phyloP scores from a whole-genome alignment of 2,888 invertebrate genomes.

The Chironomus tentans region DNA sequence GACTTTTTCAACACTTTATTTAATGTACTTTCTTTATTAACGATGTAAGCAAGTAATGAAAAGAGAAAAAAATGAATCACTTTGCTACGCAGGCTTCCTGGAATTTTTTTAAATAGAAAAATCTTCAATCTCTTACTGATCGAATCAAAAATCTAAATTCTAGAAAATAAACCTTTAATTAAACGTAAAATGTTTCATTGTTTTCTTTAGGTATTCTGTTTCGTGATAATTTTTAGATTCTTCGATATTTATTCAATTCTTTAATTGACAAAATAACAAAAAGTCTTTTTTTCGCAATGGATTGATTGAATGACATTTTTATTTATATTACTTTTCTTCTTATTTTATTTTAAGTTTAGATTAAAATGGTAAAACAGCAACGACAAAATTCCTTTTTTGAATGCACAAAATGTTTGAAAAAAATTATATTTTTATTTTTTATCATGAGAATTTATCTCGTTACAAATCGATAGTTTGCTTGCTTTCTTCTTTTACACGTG shows the following conservation, averaged over 20 bases:
- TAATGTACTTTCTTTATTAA: neutral
- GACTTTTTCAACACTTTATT: conserved; percentile 22
- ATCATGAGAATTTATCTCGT: conserved; percentile 23
- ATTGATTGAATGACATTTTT: conserved; percentile 1
- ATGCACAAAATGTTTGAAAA: neutral
- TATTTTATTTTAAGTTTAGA: neutral
- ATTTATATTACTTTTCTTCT: neutral
- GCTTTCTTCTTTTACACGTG: conserved; percentile 7
- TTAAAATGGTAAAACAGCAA: neutral
- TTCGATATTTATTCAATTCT: neutral
- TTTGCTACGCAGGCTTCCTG: conserved; percentile 8
- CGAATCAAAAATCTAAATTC: neutral
- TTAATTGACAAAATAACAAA: conserved; percentile 12
- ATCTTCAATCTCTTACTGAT: conserved; percentile 1
- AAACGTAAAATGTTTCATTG: neutral
- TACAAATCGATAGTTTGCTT: conserved; percentile 13
- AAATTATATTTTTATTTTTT: neutral
- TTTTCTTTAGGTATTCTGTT: neutral
- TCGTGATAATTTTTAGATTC: conserved; percentile 16
- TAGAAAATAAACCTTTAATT: neutral
- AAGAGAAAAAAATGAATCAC: conserved; percentile 10
- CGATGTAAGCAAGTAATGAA: neutral
- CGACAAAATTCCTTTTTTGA: neutral
- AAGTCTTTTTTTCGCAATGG: neutral
- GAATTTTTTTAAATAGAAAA: neutral